A percentile compares a stretch with the other conserved stretches of the same genome.
These are phyloP conservation scores for Oscheius sp. DNA, from an alignment of 2,888 invertebrate species.

Conservation along the genomic window DNA sequence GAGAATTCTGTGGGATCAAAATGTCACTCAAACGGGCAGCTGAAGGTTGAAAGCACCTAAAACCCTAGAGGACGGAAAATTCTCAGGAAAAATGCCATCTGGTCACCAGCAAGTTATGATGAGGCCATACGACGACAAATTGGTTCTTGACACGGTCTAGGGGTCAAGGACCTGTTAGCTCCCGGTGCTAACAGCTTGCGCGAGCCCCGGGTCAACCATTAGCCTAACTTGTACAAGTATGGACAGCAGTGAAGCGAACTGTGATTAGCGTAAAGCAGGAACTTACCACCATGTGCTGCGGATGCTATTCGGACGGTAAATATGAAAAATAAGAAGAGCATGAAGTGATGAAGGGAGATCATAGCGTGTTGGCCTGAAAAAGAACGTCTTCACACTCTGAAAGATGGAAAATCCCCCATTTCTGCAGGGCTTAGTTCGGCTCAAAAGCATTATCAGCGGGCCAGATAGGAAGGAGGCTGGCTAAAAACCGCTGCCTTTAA, in stretches of 20 bases:
- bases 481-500: constrained; percentile 32
- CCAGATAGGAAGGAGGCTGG: constrained; percentile 31
- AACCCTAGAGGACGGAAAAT: not conserved
- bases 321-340: constrained; percentile 17
- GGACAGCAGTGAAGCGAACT: not conserved
- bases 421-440: constrained; percentile 30
- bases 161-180: constrained; percentile 50
- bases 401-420: constrained; percentile 26
- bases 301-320: constrained; percentile 1
- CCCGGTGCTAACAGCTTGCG: constrained; percentile 31
- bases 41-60: constrained; percentile 5
- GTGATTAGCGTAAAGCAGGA: not conserved
- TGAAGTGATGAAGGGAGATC: constrained; percentile 3
- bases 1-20: constrained; percentile 34
- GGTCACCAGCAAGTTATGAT: constrained; percentile 22
- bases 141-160: constrained; percentile 52
- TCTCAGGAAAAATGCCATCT: constrained; percentile 25
- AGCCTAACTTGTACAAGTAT: not conserved
- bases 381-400: constrained; percentile 20
- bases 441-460: constrained; percentile 25
- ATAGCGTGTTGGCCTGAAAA: constrained; percentile 16
- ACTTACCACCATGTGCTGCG: constrained; percentile 26
- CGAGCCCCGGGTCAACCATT: not conserved
- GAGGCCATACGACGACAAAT: constrained; percentile 42
- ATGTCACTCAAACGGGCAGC: constrained; percentile 33